Conservation (phyloP, 1,140 invertebrate species). For the Ostrea edulis region DNA sequence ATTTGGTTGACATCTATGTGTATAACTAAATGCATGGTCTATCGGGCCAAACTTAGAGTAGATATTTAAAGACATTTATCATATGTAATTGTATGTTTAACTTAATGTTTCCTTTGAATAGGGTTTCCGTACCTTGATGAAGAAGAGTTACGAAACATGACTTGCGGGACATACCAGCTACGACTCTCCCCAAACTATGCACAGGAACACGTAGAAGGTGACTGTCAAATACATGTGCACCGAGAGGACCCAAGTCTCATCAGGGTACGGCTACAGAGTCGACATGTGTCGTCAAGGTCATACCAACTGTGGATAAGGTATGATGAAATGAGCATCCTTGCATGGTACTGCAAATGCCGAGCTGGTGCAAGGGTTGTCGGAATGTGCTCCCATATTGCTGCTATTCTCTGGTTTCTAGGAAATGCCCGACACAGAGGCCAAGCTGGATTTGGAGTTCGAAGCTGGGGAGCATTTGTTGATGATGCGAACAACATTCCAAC, state of each 20-base stretch:
- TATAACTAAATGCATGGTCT: no score
- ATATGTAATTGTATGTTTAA: neutral
- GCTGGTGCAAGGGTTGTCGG: constrained; percentile 46
- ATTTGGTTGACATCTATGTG: no score
- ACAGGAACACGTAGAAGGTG: no score
- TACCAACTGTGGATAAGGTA: constrained; percentile 43
- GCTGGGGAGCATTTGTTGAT: constrained; percentile 26
- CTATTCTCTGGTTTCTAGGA: constrained; percentile 44
- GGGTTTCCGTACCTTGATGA: neutral
- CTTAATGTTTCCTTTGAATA: neutral
- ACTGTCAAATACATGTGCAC: constrained; percentile 42
- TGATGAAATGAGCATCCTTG: neutral
- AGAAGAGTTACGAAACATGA: neutral
- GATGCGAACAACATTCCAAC: no score
- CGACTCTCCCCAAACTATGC: no score
- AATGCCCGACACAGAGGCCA: neutral
- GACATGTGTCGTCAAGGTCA: constrained; percentile 22
- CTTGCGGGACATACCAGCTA: no score
- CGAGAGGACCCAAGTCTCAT: constrained; percentile 11
- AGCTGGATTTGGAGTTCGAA: constrained; percentile 12
- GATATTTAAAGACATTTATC: no score
- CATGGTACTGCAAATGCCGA: constrained; percentile 51
- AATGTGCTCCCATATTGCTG: constrained; percentile 47
- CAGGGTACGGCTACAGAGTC: constrained; percentile 29
- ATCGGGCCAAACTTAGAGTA: no score